Percentiles rank a stretch among this genome's conserved stretches.
phyloP scores from a whole-genome alignment of 2,113 vertebrate species.

The Illadopsis cleaveri region DNA sequence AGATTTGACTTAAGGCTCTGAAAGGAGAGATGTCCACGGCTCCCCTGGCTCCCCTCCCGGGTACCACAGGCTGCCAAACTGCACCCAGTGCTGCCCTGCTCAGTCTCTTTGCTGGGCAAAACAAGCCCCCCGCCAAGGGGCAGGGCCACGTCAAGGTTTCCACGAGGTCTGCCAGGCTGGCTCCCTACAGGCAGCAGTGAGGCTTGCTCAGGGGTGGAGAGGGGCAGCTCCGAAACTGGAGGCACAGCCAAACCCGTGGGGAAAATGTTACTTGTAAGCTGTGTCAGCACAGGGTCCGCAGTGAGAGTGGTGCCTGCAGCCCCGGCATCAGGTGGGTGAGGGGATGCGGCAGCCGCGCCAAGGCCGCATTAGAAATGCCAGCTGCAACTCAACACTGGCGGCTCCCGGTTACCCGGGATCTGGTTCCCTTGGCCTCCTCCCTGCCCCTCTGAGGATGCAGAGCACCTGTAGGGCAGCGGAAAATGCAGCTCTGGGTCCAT shows the following conservation, averaged over 20 bases:
- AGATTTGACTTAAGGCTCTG: neutral
- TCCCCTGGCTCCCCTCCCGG: neutral
- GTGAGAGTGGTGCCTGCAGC: accelerated
- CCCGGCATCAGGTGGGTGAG: neutral
- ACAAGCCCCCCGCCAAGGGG: neutral
- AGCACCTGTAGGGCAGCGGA: neutral
- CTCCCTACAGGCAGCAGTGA: accelerated
- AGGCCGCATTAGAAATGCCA: neutral
- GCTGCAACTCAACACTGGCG: constrained; percentile 39
- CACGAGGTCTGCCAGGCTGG: neutral
- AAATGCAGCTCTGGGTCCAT: neutral
- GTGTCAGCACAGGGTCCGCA: neutral
- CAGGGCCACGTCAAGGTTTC: neutral
- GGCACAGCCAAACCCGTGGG: accelerated
- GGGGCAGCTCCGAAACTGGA: neutral
- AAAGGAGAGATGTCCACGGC: neutral
- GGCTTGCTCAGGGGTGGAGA: neutral
- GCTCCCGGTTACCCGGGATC: neutral
- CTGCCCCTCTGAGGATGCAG: neutral
- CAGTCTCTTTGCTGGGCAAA: neutral
- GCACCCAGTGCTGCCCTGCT: neutral
- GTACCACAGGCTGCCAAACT: neutral
- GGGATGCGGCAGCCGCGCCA: neutral
- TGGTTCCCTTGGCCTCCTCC: neutral
- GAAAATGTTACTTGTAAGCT: accelerated